Evolutionary conservation across 2,888 invertebrate genomes (phyloP).

Genomic region (Theristus sp.): DNA sequence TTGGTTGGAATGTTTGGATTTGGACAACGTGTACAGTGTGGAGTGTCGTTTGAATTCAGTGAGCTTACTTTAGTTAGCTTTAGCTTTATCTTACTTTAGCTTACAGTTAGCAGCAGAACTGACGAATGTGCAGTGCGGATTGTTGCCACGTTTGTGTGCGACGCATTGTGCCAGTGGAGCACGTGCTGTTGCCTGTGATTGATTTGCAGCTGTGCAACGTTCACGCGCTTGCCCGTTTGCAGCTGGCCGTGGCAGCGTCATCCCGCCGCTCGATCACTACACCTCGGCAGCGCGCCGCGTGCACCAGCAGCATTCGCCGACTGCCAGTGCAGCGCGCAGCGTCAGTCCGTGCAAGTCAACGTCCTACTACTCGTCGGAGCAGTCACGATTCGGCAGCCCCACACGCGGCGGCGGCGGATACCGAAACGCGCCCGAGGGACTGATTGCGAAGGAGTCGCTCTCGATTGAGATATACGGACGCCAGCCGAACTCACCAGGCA

Average conservation of each 20-base stretch:
- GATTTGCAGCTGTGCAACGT: too few species aligned
- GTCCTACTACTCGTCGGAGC: background rate
- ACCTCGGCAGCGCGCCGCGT: background rate
- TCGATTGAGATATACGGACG: background rate
- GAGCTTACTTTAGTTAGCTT: too few species aligned
- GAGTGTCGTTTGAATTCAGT: too few species aligned
- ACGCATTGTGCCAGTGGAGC: too few species aligned
- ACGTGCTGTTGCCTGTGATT: too few species aligned
- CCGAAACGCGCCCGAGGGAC: background rate
- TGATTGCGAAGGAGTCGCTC: background rate
- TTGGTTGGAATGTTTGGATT: too few species aligned
- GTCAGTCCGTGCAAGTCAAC: background rate
- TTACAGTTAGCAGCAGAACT: too few species aligned
- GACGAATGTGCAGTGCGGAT: too few species aligned
- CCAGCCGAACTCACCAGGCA: background rate
- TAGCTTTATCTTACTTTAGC: too few species aligned
- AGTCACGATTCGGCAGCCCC: background rate
- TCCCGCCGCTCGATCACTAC: background rate
- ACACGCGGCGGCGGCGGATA: background rate
- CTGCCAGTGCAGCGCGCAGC: background rate
- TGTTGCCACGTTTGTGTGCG: too few species aligned
- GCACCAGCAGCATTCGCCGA: background rate
- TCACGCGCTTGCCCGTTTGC: too few species aligned
- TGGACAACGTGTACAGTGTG: too few species aligned
- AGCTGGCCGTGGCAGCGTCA: background rate